Base-by-base conservation (phyloP, 2,888 invertebrate species). In the Melinopterus prodromus region DNA sequence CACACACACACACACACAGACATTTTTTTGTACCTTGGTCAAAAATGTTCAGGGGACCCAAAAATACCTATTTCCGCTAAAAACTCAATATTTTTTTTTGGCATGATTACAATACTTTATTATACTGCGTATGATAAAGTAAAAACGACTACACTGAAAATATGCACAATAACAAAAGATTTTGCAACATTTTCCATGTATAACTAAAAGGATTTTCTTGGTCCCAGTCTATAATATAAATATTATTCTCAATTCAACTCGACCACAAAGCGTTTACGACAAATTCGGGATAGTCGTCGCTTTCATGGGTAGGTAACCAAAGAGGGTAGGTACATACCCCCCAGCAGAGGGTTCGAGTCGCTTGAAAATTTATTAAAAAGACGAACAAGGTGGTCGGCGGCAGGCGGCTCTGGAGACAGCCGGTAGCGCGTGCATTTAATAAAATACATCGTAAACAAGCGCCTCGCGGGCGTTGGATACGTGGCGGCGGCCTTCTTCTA, bases 401-500 rank as follows among this genome's bases (percentile, higher is more conserved):
- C 36, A 16, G 37, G 71, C 15, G 69, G 35, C 69, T 37, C 53
- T 76, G 38, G 15, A 76, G 70, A 15, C 77, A 37, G 71, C 70
- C 53, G 78, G 38, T 74, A n/a, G 16, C 78, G 38, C 75, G 71
- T 74, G 53, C 53, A 53, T 53, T 53, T 53, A 53, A 53, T 53
- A 53, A 53, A 53, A 53, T 53, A 78, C 78, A 69, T 72, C 69
- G n/a, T 35, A 37, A 53, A 26, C 72, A n/a, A 9, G 26, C 36
- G 75, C 75, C 76, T 69, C 72, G 77, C 69, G 70, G 77, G 72
- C 77, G 84, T 85, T 82, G 83, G 84, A 84, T 53, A 53, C 53
- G 53, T 53, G 53, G 53, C 53, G 53, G 53, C 53, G 3, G 26
- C 26, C 26, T 26, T 26, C 53, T 53, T 2, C 53, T 6, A 9